Evolutionary conservation across 2,797 vertebrate species (phyloP), one percentile per base, ranked within the genome.

Genomic region (Benthosema pterotum): DNA sequence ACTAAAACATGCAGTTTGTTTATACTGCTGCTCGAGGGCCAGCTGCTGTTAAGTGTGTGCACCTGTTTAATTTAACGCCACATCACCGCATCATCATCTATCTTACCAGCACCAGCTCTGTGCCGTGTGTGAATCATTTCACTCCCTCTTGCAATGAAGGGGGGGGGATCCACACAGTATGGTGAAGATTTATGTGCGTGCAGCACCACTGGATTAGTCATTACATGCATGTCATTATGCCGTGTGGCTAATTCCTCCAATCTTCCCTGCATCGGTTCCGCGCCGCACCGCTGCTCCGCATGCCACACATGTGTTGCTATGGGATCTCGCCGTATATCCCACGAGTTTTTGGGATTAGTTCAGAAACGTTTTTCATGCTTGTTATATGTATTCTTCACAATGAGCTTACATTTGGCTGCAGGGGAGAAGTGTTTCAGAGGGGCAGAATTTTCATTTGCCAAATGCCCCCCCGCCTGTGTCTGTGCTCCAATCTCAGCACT

Each of bases 251-350:
- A 57, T 65, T 28, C 38, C 5, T 17, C 15, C 32, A 28, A 53
- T 70, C 25, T 55, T 47, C 14, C 61, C 13, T 62, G 55, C 52
- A 72, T 62, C 32, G 67, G 52, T 55, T 69, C 13, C 38, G 25
- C 0, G 0, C 17, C 65, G 52, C 16, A n/a, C n/a, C n/a, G n/a
- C n/a, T n/a, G 32, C 14, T 55, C 8, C 46, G 63, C n/a, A 22
- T 28, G 5, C 46, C 55, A 42, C 52, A 51, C 49, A 57, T 7
- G 13, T 56, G 11, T 59, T 51, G 15, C 1, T 15, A 32, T 57
- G 9, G 45, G 3, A 32, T 15, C 5, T n/a, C 52, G n/a, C 32
- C 11, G 32, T 38, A 43, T 64, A 43, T 64, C 72, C 4, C n/a
- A 60, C 2, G 46, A 42, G 17, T 13, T n/a, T n/a, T n/a, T 25